Conservation (phyloP, 2,888 invertebrate genomes). For the Leptinotarsa juncta region DNA sequence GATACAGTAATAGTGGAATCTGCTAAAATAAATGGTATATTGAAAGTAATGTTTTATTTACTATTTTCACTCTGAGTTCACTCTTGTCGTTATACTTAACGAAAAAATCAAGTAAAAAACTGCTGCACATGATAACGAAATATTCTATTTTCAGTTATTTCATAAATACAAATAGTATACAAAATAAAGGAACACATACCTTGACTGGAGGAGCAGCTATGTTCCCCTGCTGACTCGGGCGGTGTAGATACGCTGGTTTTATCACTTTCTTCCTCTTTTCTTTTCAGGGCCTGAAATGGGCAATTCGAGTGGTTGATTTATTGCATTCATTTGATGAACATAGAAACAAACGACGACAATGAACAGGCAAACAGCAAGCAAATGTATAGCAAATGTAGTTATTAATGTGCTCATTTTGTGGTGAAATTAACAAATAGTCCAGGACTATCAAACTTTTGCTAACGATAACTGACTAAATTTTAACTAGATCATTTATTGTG, state of each 20-base stretch:
- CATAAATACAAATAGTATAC: too few relatives aligned
- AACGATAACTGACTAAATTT: too few relatives aligned
- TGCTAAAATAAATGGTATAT: too few relatives aligned
- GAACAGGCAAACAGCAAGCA: background rate
- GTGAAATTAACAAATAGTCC: background rate
- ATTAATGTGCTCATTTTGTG: background rate
- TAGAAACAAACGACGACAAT: background rate
- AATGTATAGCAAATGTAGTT: background rate
- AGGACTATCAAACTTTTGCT: background rate
- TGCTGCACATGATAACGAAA: too few relatives aligned
- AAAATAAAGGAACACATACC: slow-evolving; percentile 56
- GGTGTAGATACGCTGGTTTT: slow-evolving; percentile 65
- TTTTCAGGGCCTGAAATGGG: slow-evolving; percentile 64
- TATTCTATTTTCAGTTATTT: too few relatives aligned
- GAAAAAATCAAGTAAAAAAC: too few relatives aligned
- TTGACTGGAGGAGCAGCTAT: slow-evolving; percentile 64
- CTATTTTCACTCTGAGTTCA: too few relatives aligned
- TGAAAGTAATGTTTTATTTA: too few relatives aligned
- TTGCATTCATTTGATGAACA: background rate
- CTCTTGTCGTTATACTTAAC: too few relatives aligned
- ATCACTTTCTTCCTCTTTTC: slow-evolving; percentile 65
- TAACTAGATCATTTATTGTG: too few relatives aligned
- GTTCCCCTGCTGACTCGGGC: slow-evolving; percentile 65
- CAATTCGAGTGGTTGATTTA: background rate
- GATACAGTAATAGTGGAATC: too few relatives aligned